phyloP scores from a whole-genome alignment of 2,888 invertebrate genomes.

The Pristionchus fissidentatus region DNA sequence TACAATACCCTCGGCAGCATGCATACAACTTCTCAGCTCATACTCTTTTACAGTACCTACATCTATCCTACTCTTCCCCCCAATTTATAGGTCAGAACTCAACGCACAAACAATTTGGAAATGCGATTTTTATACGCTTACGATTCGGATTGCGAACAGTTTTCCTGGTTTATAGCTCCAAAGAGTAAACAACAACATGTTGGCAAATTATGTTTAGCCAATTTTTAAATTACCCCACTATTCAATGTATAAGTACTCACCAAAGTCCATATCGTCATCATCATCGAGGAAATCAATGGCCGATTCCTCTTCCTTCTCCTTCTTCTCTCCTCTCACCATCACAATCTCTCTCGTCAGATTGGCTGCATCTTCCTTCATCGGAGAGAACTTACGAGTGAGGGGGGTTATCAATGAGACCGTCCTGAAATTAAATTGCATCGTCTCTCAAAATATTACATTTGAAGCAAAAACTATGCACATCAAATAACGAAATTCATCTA shows the following conservation, averaged over 20 bases:
- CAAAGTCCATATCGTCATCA: constrained; percentile 54
- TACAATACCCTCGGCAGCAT: too few species aligned
- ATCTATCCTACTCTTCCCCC: too few species aligned
- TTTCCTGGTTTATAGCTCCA: too few species aligned
- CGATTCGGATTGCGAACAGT: too few species aligned
- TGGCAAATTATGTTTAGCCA: background rate
- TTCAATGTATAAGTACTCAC: background rate
- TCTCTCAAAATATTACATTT: constrained; percentile 50
- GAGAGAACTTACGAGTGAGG: constrained; percentile 62
- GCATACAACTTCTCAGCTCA: too few species aligned
- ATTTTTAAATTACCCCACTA: background rate
- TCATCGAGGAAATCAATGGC: constrained; percentile 62
- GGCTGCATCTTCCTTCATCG: constrained; percentile 59
- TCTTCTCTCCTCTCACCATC: constrained; percentile 52
- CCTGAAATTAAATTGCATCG: constrained; percentile 47
- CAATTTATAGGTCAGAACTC: too few species aligned
- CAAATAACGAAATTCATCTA: too few species aligned
- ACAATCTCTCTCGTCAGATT: constrained; percentile 53
- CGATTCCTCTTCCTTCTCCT: constrained; percentile 53
- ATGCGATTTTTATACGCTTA: background rate
- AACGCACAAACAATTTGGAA: background rate
- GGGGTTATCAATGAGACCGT: constrained; percentile 53
- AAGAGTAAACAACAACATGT: too few species aligned
- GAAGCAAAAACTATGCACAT: too few species aligned
- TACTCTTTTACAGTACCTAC: too few species aligned